phyloP scores from a whole-genome alignment of 2,113 vertebrate species.

The Gasterosteus nipponicus region DNA sequence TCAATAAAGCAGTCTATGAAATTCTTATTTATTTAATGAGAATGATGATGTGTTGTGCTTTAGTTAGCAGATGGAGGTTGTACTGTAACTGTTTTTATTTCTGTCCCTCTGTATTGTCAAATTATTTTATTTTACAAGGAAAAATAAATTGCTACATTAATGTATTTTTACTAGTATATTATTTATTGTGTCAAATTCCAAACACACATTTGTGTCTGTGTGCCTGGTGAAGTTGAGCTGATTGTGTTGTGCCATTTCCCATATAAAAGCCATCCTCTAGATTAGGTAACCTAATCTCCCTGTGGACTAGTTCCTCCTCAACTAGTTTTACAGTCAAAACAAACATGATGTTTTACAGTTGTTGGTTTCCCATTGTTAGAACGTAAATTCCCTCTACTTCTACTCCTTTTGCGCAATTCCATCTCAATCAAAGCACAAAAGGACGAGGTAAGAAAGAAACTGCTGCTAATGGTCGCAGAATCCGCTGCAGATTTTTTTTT shows the following conservation, averaged over 20 bases:
- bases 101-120: neutral
- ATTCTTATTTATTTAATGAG: conserved; percentile 16
- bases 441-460: neutral
- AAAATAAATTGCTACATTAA: neutral
- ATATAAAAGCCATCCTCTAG: neutral
- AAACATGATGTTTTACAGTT: neutral
- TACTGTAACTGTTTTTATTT: neutral
- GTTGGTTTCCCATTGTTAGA: neutral
- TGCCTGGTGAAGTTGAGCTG: conserved; percentile 13
- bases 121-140: neutral
- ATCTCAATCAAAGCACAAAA: neutral
- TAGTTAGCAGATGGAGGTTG: neutral
- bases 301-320: neutral
- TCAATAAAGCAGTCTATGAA: conserved; percentile 29
- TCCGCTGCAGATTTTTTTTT: neutral
- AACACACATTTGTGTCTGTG: neutral
- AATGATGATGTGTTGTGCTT: neutral
- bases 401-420: neutral
- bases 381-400: neutral
- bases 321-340: neutral
- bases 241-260: neutral
- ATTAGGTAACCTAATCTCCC: neutral
- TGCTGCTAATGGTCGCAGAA: neutral
- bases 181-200: neutral
- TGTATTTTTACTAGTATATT: neutral